phyloP scores from a whole-genome alignment of 2,888 invertebrate genomes.

The Zaprionus bogoriensis region DNA sequence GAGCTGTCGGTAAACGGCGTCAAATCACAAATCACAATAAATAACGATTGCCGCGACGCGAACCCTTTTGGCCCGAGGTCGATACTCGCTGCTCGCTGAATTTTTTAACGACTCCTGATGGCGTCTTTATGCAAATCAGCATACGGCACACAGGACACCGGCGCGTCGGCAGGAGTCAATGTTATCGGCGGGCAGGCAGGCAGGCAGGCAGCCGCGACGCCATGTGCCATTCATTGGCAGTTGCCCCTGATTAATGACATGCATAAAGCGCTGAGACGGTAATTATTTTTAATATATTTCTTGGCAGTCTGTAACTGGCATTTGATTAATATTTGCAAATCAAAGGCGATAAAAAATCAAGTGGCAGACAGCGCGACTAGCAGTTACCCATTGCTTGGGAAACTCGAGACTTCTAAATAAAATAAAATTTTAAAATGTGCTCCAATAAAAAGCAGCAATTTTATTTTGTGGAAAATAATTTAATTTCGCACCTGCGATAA shows the following conservation, averaged over 20 bases:
- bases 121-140: conserved; percentile 69
- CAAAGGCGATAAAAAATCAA: too few species aligned
- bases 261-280: conserved; percentile 47
- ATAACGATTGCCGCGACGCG: conserved; percentile 48
- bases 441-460: too few species aligned
- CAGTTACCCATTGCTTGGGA: too few species aligned
- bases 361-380: background rate
- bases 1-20: conserved; percentile 53
- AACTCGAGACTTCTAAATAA: too few species aligned
- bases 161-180: conserved; percentile 32
- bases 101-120: conserved; percentile 62
- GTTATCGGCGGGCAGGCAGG: conserved; percentile 41
- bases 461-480: too few species aligned
- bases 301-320: conserved; percentile 58
- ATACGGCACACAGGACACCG: conserved; percentile 18
- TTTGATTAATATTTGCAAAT: conserved; percentile 64
- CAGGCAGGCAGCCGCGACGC: background rate
- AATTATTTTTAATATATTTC: conserved; percentile 70
- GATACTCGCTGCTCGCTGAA: conserved; percentile 7
- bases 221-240: conserved; percentile 39
- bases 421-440: too few species aligned
- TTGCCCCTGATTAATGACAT: conserved; percentile 60
- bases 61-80: conserved; percentile 51
- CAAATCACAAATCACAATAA: conserved; percentile 78
- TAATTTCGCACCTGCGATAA: too few species aligned